Conservation (phyloP, 1,140 invertebrate genomes). For the Meloidogyne chitwoodi region DNA sequence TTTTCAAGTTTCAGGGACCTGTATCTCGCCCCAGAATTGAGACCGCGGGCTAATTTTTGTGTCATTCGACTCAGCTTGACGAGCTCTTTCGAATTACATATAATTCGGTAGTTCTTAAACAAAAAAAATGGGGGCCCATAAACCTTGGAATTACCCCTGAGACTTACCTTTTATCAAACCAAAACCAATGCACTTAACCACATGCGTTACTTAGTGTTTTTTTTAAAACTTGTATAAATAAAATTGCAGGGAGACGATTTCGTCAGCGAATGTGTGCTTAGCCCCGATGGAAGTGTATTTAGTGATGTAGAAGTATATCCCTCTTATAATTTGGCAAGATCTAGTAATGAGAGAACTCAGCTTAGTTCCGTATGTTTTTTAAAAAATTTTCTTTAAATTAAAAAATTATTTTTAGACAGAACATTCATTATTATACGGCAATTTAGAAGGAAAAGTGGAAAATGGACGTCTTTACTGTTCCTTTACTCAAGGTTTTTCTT, state of each 20-base stretch:
- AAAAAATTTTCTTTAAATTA: not conserved
- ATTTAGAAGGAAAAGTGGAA: slow-evolving; percentile 1
- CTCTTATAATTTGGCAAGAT: not conserved
- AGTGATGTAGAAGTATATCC: not conserved
- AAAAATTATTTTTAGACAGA: not conserved
- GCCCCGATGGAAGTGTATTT: not conserved
- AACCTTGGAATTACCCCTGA: too few species aligned
- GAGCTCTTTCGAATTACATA: too few species aligned
- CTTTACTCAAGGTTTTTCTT: not conserved
- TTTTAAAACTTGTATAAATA: too few species aligned
- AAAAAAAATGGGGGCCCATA: too few species aligned
- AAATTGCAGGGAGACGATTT: not conserved
- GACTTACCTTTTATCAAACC: not conserved
- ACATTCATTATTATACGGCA: not conserved
- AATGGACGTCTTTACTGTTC: slow-evolving; percentile 2
- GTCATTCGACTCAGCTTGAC: too few species aligned
- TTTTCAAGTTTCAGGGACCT: too few species aligned
- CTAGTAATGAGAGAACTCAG: not conserved
- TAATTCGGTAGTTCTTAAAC: too few species aligned
- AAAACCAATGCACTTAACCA: not conserved
- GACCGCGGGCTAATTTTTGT: too few species aligned
- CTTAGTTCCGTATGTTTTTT: not conserved
- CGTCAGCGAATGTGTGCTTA: not conserved
- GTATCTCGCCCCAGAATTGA: too few species aligned
- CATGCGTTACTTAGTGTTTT: too few species aligned